phyloP scores from a whole-genome alignment of 2,113 vertebrate species.

The Picathartes gymnocephalus region DNA sequence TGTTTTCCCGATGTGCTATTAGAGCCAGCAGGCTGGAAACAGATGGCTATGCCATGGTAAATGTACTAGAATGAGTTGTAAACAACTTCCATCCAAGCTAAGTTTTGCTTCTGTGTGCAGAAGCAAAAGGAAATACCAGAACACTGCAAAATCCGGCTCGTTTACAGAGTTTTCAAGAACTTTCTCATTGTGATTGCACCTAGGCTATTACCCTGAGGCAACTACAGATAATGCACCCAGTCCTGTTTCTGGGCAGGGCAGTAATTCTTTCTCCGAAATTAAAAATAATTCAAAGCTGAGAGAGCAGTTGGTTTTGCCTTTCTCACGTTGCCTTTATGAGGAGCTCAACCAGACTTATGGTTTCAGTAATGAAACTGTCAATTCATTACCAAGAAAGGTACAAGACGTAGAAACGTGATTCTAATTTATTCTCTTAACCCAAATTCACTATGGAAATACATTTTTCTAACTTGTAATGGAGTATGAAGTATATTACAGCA shows the following conservation, averaged over 20 bases:
- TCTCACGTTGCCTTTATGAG: neutral
- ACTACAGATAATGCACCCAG: neutral
- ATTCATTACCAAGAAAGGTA: neutral
- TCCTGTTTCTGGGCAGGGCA: neutral
- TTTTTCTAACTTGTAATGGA: neutral
- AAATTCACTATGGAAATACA: neutral
- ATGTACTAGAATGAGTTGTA: neutral
- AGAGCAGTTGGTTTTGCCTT: neutral
- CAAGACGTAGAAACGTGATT: neutral
- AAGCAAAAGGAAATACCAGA: neutral
- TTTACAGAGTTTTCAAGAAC: neutral
- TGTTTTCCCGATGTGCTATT: neutral
- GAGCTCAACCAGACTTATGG: neutral
- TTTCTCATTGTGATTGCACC: neutral
- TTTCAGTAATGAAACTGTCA: neutral
- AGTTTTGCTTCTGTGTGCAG: neutral
- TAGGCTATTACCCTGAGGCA: neutral
- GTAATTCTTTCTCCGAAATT: neutral
- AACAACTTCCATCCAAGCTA: neutral
- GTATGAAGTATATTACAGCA: neutral
- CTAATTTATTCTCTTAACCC: neutral
- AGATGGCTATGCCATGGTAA: neutral
- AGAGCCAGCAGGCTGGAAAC: neutral
- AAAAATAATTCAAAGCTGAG: neutral
- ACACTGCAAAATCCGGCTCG: accelerated